Evolutionary conservation across 2,888 invertebrate genomes (phyloP), one percentile per base, ranked within the genome.

Genomic region (Geotrupes spiniger): DNA sequence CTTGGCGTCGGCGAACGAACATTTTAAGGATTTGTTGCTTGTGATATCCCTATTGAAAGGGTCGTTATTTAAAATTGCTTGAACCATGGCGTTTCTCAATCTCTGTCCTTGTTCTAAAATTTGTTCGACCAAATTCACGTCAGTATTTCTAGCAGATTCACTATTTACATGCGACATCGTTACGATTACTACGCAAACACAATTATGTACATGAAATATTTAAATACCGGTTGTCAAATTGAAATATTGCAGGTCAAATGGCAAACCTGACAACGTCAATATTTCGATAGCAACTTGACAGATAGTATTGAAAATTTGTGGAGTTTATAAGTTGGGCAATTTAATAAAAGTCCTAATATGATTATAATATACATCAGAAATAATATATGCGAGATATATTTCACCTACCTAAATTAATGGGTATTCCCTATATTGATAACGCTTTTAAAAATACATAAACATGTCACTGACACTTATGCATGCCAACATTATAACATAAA

Each of bases 11-110:
- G 42, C 49, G 11, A 37, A 37, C 11, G 45, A 39, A 15, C 41
- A 38, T n/a, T 43, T 44, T 5, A 42, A 36, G 4, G 39, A 42
- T 36, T 12, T 38, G 2, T 50, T 54, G 45, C 53, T 56, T 25
- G 64, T 42, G 27, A 62, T 49, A 42, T 69, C 64, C 29, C 53
- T 54, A 59, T 62, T 64, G 41, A 67, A 66, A 12, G 72, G 72
- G 53, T 72, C 71, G 49, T 70, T 65, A 56, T 64, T 66, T 46
- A 73, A 60, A 61, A 73, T 72, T 52, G 71, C 63, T 60, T 69
- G 62, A n/a, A 73, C 65, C 69, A 73, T 71, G 9, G 70, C 61
- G 58, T 68, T 70, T 57, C 72, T 59, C 43, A 73, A 58, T 46
- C 61, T 62, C 57, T 72, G 69, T 12, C 72, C 72, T 58, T 68